Base-by-base conservation (phyloP, 2,113 vertebrate genomes). In the Anhinga anhinga region DNA sequence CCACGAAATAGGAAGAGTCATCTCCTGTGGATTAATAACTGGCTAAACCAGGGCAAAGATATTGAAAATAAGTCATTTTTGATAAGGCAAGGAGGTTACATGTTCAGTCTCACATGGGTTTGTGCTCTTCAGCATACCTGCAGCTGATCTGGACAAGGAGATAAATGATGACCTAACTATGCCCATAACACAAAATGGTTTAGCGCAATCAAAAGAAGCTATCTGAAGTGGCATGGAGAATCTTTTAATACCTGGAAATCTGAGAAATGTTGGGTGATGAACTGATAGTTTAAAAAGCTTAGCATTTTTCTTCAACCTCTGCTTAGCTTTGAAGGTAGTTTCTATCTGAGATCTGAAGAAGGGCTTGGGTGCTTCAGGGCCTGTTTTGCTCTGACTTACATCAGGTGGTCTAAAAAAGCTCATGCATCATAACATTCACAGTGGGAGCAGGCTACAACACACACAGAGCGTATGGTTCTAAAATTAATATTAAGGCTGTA, bases 61-160 rank as follows among this genome's bases (percentile, higher is more conserved):
- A 67, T 0, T 40, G 52, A 76, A 69, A 79, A 36, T 10, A 42
- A 55, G 20, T 76, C 0, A 11, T 9, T 92, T 85, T 82, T 72
- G 56, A 8, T 78, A 47, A 45, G 9, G 29, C 19, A 38, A 27
- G 45, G 38, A 58, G 55, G 32, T 71, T 21, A 62, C 6, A 14
- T 8, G 7, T n/a, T 26, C 26, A 32, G 0, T 72, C 36, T 29
- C 6, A 7, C 2, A 1, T 18, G 32, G 15, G 15, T 88, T 84
- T 67, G 21, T 22, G 69, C 9, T 38, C n/a, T 53, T 84, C 38
- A 82, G 45, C 22, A 3, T 49, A 19, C 4, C 32, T 89, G 44
- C 55, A 79, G 78, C 66, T 59, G n/a, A 36, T 32, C 56, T 42
- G 61, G 30, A 18, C 47, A 36, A 26, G 45, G 42, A 79, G 36